Evolutionary conservation across 92 coral and sea anemone genomes (phyloP).

Genomic region (Umimayanthus chanpuru): DNA sequence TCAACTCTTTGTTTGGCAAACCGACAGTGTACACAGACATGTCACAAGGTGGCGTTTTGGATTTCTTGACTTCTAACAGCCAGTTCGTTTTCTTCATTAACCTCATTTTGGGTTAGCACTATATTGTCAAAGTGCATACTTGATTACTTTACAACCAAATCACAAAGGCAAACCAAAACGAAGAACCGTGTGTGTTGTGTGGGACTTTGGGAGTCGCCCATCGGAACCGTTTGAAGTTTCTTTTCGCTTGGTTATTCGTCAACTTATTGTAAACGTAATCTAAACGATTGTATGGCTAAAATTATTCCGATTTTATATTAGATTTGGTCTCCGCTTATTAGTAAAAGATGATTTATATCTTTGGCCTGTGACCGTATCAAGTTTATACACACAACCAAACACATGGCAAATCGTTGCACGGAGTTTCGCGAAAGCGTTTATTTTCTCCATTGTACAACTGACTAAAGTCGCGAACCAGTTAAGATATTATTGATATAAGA

Average conservation of each 20-base stretch:
- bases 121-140: background rate
- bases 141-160: background rate
- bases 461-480: background rate
- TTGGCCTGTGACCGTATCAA: background rate
- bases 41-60: slow-evolving; percentile 8
- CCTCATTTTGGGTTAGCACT: slow-evolving; percentile 4
- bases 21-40: slow-evolving; percentile 26
- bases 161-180: background rate
- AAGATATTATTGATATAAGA: background rate
- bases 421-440: background rate
- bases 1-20: slow-evolving; percentile 34
- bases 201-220: background rate
- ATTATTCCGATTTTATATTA: slow-evolving; percentile 18
- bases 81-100: background rate
- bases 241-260: slow-evolving; percentile 31
- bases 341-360: slow-evolving; percentile 1
- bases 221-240: slow-evolving; percentile 43
- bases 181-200: background rate
- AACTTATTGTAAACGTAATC: slow-evolving; percentile 31
- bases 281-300: slow-evolving; percentile 16
- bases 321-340: slow-evolving; percentile 4
- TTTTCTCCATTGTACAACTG: background rate
- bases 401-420: background rate
- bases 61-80: slow-evolving; percentile 9
- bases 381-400: background rate